Conservation (phyloP, 2,888 invertebrate species). For the Chironomus riparius region DNA sequence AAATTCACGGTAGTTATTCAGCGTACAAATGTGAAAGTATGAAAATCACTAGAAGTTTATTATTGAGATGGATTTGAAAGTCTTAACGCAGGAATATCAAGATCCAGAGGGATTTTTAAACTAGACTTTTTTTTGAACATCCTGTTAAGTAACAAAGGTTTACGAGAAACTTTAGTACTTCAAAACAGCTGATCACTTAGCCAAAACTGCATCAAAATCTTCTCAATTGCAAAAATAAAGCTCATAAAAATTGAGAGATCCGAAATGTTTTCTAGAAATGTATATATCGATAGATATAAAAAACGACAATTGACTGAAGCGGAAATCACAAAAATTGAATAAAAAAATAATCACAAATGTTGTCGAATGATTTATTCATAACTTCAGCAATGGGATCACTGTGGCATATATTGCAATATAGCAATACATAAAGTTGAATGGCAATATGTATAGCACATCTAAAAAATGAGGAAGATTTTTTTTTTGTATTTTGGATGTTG, state of each 20-base stretch:
- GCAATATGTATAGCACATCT: neutral
- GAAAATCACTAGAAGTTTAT: no score
- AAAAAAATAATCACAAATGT: constrained; percentile 27
- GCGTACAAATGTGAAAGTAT: neutral
- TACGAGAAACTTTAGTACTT: no score
- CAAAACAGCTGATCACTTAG: neutral
- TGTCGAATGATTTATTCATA: constrained; percentile 27
- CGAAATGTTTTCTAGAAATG: neutral
- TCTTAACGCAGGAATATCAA: no score
- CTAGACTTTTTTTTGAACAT: no score
- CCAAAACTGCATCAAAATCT: neutral
- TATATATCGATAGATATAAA: neutral
- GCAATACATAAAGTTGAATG: neutral
- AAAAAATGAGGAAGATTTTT: neutral
- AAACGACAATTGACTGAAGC: constrained; percentile 27
- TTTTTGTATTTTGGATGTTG: neutral
- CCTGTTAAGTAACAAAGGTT: no score
- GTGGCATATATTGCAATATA: neutral
- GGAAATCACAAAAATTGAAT: constrained; percentile 27
- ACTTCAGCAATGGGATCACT: constrained; percentile 22
- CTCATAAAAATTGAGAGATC: neutral
- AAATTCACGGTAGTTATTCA: neutral
- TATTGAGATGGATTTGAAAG: neutral
- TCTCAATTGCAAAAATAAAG: neutral
- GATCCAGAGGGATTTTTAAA: no score